Evolutionary conservation across 2,888 invertebrate genomes (phyloP), one percentile per base, ranked within the genome.

Genomic region (Hydriomena furcata): DNA sequence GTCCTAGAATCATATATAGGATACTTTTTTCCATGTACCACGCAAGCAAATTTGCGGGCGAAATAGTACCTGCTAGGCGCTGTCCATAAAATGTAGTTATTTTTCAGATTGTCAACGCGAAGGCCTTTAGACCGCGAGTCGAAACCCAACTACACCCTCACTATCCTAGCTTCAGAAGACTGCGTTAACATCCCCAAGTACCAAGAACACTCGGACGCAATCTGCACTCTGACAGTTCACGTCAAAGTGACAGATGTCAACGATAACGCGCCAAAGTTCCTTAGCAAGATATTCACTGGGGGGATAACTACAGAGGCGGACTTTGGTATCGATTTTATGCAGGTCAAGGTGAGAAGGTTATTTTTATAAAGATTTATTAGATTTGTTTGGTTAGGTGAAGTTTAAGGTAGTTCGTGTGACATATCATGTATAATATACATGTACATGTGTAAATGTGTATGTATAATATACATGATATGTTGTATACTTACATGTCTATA

Each of bases 221-320:
- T 95, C 60, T 95, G 95, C 7, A 83, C 95, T 1, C 83, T 97
- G 0, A 92, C 92, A 68, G 93, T 97, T 0, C 77, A 92, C 6
- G 87, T 97, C 0, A 91, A 91, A 45, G 95, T 99, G 0, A 82
- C 92, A 31, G 99, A 99, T 70, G 92, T 97, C 1, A 98, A 99
- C 71, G 99, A 99, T 71, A 98, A 98, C 79, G 91, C 96, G 0
- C 98, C 99, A 0, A 92, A 91, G 67, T 98, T 98, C 73, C 84
- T 92, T 1, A 94, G 93, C 52, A 92, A 93, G 59, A 93, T 97
- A 53, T 97, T 98, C 73, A 98, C 98, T 0, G 98, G 98, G 0
- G 98, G 98, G 0, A 96, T 99, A 1, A 97, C 98, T 7, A 98
- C 98, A 0, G 97, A 96, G 58, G 96, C 97, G 0, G 95, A 97